Evolutionary conservation across 2,888 invertebrate genomes (phyloP), one percentile per base, ranked within the genome.

Genomic region (Iphiclides podalirius): DNA sequence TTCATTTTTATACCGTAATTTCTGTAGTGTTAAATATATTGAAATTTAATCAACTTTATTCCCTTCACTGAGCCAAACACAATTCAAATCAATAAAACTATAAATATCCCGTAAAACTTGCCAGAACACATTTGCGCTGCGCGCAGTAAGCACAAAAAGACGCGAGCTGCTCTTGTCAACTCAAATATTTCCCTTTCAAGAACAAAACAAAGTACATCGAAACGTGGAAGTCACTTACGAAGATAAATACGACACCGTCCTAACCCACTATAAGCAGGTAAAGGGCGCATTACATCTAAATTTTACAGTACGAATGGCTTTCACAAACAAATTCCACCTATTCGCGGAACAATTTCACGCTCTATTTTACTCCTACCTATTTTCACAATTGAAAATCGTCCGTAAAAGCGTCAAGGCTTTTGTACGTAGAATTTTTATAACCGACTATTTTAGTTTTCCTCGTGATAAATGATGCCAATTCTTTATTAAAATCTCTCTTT

Each of bases 301-400:
- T 79, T 79, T 77, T 66, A 69, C 72, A 70, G 61, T 70, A 72
- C 67, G 68, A 69, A 67, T 62, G 67, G 66, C 67, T 72, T 72
- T 70, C 71, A 73, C 77, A 84, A 86, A 86, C 85, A 87, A 86
- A 85, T 83, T 75, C 74, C 64, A 68, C 68, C 79, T 70, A 77
- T 84, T 79, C 72, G 63, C 65, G 65, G 70, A 71, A 74, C 80
- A 81, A 84, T 87, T 87, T 84, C 79, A 82, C 81, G 86, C 79
- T 75, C 76, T 82, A 87, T 85, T 87, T 85, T 81, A 81, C 70
- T 67, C 66, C 66, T 69, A 72, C 75, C 71, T 78, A 79, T 78
- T 83, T 79, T 70, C 73, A 67, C 75, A 78, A 78, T 79, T 77
- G 78, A 79, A 81, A 79, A 75, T 73, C 70, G 77, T 64, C 68